Base-by-base conservation (phyloP, 2,888 invertebrate genomes). In the Glaucopsyche alexis region DNA sequence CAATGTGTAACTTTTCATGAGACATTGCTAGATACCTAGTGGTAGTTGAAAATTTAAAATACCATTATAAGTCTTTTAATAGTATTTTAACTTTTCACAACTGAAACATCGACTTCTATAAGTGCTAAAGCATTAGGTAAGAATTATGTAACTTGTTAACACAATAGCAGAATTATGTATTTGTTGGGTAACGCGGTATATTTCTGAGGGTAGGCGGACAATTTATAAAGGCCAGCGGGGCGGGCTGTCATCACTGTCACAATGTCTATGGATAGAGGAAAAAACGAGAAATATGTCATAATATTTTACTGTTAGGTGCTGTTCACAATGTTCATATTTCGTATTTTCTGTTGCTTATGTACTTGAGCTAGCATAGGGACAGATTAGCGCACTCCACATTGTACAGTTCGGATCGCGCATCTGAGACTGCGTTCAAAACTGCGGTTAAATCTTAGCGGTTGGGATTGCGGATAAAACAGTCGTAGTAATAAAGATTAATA, bases 201-300 rank as follows among this genome's bases (percentile, higher is more conserved):
- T 29, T 29, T 87, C 86, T 85, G 85, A 85, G 89, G 88, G 87
- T 83, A 84, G 83, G 81, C 65, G 65, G 81, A 85, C 88, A 89
- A 90, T 89, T 92, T 90, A 87, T 88, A 86, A 89, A 88, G 87
- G 85, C 85, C 83, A 79, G 84, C 84, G 84, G 86, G 86, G 84
- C 84, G 84, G 86, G 86, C 89, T 88, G 90, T 91, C 91, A 90
- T 85, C 87, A 84, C 87, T 87, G 88, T 89, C 89, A 86, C 82
- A 82, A 87, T 89, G 87, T 88, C 86, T 87, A 87, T 87, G 84
- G 87, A 85, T 81, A 82, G 82, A 81, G 84, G 77, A 84, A 86
- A 87, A 89, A 87, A 85, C 81, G 84, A 78, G 83, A 85, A 82
- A 86, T n/a, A n/a, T 81, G 88, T 88, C 89, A 87, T 87, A 87